Conservation (phyloP, 2,113 vertebrate species). For the Tichodroma muraria region DNA sequence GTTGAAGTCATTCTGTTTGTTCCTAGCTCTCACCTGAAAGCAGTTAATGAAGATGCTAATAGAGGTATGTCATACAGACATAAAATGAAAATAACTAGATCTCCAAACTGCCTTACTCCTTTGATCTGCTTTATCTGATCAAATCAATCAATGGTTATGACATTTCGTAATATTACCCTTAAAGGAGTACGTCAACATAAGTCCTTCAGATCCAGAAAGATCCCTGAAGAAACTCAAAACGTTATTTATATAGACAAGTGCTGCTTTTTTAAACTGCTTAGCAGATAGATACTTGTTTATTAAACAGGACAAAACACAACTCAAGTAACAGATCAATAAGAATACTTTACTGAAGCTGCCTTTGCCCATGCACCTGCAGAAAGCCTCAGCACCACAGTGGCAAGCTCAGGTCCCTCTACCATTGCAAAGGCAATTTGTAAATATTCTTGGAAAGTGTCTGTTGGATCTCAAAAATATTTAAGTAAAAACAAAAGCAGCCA, state of each 20-base stretch:
- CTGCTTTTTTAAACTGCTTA: background rate
- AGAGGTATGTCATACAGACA: background rate
- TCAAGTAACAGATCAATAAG: background rate
- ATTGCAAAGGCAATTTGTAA: background rate
- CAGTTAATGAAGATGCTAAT: background rate
- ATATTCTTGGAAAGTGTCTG: background rate
- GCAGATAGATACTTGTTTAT: background rate
- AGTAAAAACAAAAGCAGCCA: background rate
- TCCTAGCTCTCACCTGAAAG: background rate
- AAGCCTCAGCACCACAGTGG: background rate
- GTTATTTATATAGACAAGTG: background rate
- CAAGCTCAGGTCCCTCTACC: background rate
- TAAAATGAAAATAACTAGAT: background rate
- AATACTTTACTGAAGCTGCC: background rate
- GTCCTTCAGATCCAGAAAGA: background rate
- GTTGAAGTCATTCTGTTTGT: background rate
- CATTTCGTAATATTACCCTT: background rate
- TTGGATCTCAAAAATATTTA: background rate
- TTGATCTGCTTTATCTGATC: background rate
- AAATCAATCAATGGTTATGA: background rate
- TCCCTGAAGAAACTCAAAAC: background rate
- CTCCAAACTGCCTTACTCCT: background rate
- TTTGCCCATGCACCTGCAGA: background rate
- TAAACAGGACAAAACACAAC: background rate
- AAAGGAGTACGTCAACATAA: rapidly evolving